Conservation (phyloP, 2,888 invertebrate genomes). For the Apodemia mormo region DNA sequence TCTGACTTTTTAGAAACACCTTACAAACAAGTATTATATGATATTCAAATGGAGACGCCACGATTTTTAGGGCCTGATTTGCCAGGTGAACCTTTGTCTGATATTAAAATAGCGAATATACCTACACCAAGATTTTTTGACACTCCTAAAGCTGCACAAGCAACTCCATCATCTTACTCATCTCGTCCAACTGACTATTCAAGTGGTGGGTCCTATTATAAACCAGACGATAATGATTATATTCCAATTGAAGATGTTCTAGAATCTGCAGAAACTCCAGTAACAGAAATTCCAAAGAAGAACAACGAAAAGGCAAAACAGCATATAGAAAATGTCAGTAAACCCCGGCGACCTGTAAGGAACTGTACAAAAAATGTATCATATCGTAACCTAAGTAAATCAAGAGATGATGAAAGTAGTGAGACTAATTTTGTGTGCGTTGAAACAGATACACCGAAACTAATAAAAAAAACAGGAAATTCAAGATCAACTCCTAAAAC, state of each 20-base stretch:
- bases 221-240: conserved; percentile 83
- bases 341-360: conserved; percentile 59
- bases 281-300: conserved; percentile 42
- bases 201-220: conserved; percentile 83
- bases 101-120: conserved; percentile 80
- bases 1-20: conserved; percentile 81
- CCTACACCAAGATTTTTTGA: conserved; percentile 81
- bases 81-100: conserved; percentile 69
- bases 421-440: conserved; percentile 49
- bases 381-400: conserved; percentile 52
- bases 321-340: conserved; percentile 39
- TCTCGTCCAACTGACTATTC: conserved; percentile 82
- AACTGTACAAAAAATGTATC: conserved; percentile 75
- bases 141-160: conserved; percentile 55
- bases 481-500: conserved; percentile 26
- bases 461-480: conserved; percentile 38
- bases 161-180: conserved; percentile 70
- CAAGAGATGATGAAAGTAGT: conserved; percentile 45
- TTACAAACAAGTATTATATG: conserved; percentile 74
- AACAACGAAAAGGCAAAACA: conserved; percentile 35
- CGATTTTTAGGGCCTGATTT: conserved; percentile 73
- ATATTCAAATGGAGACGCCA: conserved; percentile 80
- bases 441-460: conserved; percentile 42
- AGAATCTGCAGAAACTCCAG: conserved; percentile 45
- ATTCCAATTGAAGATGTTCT: conserved; percentile 54